Conservation (phyloP, 2,888 invertebrate genomes). For the Amaurobius ferox region DNA sequence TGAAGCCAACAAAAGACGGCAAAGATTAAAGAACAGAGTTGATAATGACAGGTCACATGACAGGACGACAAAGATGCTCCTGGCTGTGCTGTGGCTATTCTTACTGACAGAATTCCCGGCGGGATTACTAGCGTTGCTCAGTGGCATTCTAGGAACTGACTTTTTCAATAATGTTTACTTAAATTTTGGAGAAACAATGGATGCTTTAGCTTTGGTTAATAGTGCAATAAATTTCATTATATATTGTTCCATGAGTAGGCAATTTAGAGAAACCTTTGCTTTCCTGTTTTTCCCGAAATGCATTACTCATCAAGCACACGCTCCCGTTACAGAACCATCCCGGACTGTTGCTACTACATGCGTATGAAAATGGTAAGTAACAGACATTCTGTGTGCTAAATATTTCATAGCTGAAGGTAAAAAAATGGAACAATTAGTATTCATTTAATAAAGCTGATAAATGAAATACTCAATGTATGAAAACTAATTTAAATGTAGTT, state of each 20-base stretch:
- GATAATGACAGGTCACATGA: constrained; percentile 78
- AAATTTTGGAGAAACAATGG: constrained; percentile 85
- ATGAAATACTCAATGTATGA: too few relatives aligned
- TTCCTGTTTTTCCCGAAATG: constrained; percentile 82
- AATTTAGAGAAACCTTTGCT: constrained; percentile 84
- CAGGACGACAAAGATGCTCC: constrained; percentile 91
- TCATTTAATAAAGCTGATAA: too few relatives aligned
- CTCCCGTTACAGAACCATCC: constrained; percentile 76
- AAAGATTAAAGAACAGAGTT: constrained; percentile 71
- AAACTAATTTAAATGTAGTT: too few relatives aligned
- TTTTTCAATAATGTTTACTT: constrained; percentile 82
- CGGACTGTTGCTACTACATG: constrained; percentile 70
- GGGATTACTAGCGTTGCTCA: constrained; percentile 85
- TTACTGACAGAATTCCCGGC: constrained; percentile 94
- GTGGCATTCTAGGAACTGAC: constrained; percentile 85
- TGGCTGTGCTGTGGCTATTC: constrained; percentile 90
- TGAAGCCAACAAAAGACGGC: constrained; percentile 74
- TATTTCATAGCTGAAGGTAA: too few relatives aligned
- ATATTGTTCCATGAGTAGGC: constrained; percentile 95
- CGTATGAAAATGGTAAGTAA: too few relatives aligned
- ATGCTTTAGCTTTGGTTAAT: constrained; percentile 91
- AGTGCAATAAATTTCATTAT: constrained; percentile 95
- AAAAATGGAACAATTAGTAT: too few relatives aligned
- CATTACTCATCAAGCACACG: constrained; percentile 79
- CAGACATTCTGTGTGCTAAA: too few relatives aligned